Percentiles rank a stretch among this genome's conserved stretches.
Conservation (phyloP, 1,140 invertebrate genomes). For the Cephus cinctus region DNA sequence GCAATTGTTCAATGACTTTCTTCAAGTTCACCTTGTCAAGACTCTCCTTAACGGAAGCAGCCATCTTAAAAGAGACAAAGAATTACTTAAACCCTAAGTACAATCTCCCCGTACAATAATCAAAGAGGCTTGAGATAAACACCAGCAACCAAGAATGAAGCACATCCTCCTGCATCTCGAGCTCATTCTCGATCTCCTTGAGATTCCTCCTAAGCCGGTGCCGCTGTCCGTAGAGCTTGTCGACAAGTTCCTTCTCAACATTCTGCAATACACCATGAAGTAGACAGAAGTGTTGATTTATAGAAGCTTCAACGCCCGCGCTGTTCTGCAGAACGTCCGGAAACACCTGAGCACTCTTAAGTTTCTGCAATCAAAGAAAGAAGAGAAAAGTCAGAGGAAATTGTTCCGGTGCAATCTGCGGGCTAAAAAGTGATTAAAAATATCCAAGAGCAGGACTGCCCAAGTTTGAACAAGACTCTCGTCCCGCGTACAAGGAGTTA, state of each 20-base stretch:
- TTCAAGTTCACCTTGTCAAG: conserved; percentile 25
- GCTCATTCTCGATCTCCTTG: conserved; percentile 16
- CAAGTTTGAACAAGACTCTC: too few relatives aligned
- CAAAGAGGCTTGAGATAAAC: not conserved
- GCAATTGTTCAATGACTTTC: conserved; percentile 43
- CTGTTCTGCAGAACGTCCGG: conserved; percentile 8
- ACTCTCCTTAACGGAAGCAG: conserved; percentile 3
- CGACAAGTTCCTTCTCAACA: conserved; percentile 32
- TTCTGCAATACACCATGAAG: conserved; percentile 49
- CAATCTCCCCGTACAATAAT: not conserved
- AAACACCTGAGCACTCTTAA: conserved; percentile 3
- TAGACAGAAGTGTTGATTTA: conserved; percentile 40
- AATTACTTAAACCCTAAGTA: conserved; percentile 3
- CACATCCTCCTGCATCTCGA: conserved; percentile 23
- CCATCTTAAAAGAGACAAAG: conserved; percentile 20
- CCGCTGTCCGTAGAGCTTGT: conserved; percentile 19
- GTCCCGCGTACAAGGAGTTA: too few relatives aligned
- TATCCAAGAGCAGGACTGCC: too few relatives aligned
- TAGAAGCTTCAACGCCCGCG: conserved; percentile 21
- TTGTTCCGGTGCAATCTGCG: not conserved
- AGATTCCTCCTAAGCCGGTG: conserved; percentile 17
- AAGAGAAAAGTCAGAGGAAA: conserved; percentile 4
- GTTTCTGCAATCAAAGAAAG: conserved; percentile 35
- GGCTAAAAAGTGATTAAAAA: too few relatives aligned
- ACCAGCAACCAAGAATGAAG: conserved; percentile 24